Evolutionary conservation across 2,888 invertebrate species (phyloP), one percentile per base, ranked within the genome.

Genomic region (Acronicta aceris): DNA sequence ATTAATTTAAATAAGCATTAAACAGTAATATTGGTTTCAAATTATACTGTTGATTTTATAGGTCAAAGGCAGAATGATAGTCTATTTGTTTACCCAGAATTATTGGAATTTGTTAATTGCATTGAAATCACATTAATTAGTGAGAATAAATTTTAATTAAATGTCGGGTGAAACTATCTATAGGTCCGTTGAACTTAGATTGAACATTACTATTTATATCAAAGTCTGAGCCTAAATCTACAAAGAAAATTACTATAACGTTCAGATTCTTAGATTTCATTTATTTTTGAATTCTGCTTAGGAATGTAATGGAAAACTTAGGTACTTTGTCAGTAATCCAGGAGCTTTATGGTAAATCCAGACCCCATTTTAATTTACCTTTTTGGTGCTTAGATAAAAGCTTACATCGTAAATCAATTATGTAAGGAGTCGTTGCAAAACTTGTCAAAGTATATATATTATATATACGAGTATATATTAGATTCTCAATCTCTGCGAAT

Each of bases 1-100:
- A 30, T 30, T 9, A 30, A 9, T 9, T 9, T 30, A 7, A 30
- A 30, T 30, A 9, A 9, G 30, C 30, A 9, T 30, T 30, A 30
- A 33, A 33, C 12, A 33, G 33, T 12, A 12, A 42, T 17, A 52
- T 40, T 63, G 40, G 8, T 46, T 36, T 70, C 1, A 16, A 64
- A 38, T 36, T 21, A 53, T 54, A 38, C 10, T 12, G n/a, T 33
- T 55, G 10, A 33, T 38, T 33, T 43, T 16, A 33, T n/a, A 33
- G 38, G 9, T 42, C 33, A 33, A 15, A 33, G 15, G n/a, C 16
- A 41, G 27, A 21, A 38, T 41, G 16, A 45, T n/a, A 40, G 33
- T 21, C 6, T 64, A 17, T 47, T 51, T 38, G 59, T 50, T 33
- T 9, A 21, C 17, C 9, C 17, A 49, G 10, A 27, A 15, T 4